phyloP scores from a whole-genome alignment of 2,797 vertebrate species.

The Anolis apletophallus region DNA sequence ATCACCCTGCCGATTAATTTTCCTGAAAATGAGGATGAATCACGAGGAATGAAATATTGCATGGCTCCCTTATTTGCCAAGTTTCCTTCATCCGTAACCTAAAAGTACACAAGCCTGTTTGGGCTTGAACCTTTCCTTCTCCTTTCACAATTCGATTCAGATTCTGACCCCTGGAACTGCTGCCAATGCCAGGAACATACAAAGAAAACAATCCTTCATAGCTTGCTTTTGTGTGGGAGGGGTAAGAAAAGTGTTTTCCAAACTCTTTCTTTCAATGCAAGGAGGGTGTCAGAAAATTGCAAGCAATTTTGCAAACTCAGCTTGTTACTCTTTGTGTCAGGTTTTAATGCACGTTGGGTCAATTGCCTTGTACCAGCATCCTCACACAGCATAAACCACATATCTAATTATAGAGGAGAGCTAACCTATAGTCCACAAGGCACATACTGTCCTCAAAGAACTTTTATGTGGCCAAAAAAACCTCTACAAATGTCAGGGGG shows the following conservation, averaged over 20 bases:
- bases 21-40: background rate
- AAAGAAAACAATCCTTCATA: background rate
- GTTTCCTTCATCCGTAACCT: background rate
- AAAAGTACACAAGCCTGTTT: background rate
- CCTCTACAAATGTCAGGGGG: no score
- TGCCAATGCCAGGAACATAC: background rate
- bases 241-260: background rate
- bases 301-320: background rate
- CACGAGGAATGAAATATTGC: background rate
- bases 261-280: background rate
- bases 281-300: background rate
- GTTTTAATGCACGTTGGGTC: background rate
- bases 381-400: constrained; percentile 19
- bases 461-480: constrained; percentile 9
- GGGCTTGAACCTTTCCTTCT: background rate
- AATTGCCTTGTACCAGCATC: constrained; percentile 14
- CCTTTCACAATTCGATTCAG: background rate
- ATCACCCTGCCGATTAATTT: background rate
- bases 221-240: background rate
- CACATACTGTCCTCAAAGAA: background rate
- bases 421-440: constrained; percentile 1
- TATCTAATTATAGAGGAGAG: background rate
- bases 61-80: background rate
- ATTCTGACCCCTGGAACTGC: background rate
- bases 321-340: background rate